Conservation (phyloP, 2,888 invertebrate genomes). For the Neelides folsomi region DNA sequence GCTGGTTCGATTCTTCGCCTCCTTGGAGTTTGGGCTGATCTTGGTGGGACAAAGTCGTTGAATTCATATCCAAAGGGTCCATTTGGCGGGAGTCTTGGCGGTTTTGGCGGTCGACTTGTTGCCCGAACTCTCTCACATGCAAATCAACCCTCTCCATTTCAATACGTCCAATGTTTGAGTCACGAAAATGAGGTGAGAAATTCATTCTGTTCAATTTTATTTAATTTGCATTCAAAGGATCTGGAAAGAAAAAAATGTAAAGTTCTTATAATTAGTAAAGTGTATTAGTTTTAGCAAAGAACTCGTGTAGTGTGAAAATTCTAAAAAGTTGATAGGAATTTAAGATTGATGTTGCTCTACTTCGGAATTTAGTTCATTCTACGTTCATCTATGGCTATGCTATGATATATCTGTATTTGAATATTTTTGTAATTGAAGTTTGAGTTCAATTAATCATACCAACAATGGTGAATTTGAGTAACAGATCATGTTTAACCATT, state of each 20-base stretch:
- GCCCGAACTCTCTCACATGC: conserved; percentile 22
- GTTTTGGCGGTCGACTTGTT: conserved; percentile 29
- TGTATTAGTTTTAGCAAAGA: neutral
- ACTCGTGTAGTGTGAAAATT: no score
- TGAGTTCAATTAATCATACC: no score
- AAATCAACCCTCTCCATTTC: conserved; percentile 35
- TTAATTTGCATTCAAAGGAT: neutral
- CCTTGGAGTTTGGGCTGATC: conserved; percentile 62
- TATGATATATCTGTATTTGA: no score
- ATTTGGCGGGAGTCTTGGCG: conserved; percentile 28
- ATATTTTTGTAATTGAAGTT: no score
- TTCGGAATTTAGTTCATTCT: no score
- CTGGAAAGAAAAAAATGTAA: conserved; percentile 2
- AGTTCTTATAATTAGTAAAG: neutral
- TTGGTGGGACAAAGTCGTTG: conserved; percentile 35
- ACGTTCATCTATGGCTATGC: no score
- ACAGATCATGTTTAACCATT: no score
- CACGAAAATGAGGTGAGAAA: conserved; percentile 54
- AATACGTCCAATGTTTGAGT: conserved; percentile 60
- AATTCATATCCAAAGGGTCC: conserved; percentile 13
- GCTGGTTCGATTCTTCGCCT: conserved; percentile 59
- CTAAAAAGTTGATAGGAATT: no score
- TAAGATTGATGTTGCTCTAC: no score
- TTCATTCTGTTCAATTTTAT: conserved; percentile 1
- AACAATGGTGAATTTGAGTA: no score